Base-by-base conservation (phyloP, 2,797 vertebrate species). In the Odontamblyopus lacepedii region DNA sequence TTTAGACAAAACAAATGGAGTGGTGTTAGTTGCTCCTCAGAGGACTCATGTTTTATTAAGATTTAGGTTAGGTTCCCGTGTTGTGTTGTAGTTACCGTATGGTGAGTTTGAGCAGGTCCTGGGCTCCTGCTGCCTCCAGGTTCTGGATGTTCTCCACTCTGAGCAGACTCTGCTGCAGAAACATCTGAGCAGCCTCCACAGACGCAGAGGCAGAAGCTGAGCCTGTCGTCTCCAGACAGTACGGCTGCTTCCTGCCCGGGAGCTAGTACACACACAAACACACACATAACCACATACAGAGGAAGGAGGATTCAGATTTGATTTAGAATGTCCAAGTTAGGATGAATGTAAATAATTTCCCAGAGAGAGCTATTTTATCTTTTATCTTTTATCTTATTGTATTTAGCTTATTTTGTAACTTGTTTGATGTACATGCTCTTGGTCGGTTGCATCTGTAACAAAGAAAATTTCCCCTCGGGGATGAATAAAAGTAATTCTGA, bases 41-140 rank as follows among this genome's bases (percentile, higher is more conserved):
- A 59, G 15, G 56, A 27, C 23, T 59, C 12, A 26, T 27, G 56
- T 27, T n/a, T 53, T 53, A 2, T 19, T 19, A 0, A n/a, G 51
- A 53, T n/a, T 44, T 44, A n/a, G 19, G 51, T 55, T 3, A 48
- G 44, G 2, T 16, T 48, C 3, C 44, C 3, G 13, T 48, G 13
- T 5, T 60, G 63, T 53, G 15, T 13, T 32, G 59, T 57, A 12
- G 11, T 59, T 78, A 99, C 98, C 97, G 93, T 81, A 98, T 99
- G 66, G 97, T 99, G 76, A 98, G 94, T 78, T 97, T 94, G 18
- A 99, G 94, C 74, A 99, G 95, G 74, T 98, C 96, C 88, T 96
- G 96, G 16, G 95, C 92, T 81, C 96, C 97, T 1, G 95, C 93
- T 0, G 96, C 93, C 63, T 98, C 97, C 0, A 98, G 90, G 80